Conservation (phyloP, 2,888 invertebrate genomes). For the Pyrochroa serraticornis region DNA sequence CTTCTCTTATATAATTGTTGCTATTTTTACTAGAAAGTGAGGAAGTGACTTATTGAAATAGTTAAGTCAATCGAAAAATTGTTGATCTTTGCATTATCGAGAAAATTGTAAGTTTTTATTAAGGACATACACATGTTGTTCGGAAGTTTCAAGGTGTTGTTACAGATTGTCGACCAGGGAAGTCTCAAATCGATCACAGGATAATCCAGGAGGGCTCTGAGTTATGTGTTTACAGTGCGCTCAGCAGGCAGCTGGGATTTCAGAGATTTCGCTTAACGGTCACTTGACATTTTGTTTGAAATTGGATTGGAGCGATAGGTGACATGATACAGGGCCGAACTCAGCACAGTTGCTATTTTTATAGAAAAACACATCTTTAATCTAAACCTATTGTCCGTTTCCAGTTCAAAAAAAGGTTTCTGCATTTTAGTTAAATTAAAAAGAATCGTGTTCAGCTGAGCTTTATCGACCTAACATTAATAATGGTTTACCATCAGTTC, state of each 20-base stretch:
- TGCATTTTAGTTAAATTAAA: too few relatives aligned
- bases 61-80: background rate
- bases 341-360: constrained; percentile 1
- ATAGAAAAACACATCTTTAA: background rate
- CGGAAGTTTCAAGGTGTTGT: constrained; percentile 37
- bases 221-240: constrained; percentile 55
- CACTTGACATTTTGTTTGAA: constrained; percentile 56
- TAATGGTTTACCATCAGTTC: too few relatives aligned
- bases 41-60: background rate
- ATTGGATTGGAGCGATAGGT: constrained; percentile 51
- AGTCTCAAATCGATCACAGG: constrained; percentile 52
- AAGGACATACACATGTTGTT: constrained; percentile 23
- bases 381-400: too few relatives aligned
- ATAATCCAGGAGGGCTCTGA: constrained; percentile 52
- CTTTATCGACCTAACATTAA: too few relatives aligned
- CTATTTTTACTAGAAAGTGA: background rate
- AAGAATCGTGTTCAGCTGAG: too few relatives aligned
- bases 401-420: too few relatives aligned
- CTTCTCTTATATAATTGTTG: background rate
- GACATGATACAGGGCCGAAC: constrained; percentile 33
- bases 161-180: constrained; percentile 45
- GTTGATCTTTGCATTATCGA: too few relatives aligned
- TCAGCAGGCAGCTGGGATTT: constrained; percentile 54
- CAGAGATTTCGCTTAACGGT: constrained; percentile 55
- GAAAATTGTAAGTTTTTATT: constrained; percentile 11